These are phyloP conservation scores for Heteromurus nitidus DNA, from an alignment of 2,888 invertebrate genomes.

Conservation along the genomic window DNA sequence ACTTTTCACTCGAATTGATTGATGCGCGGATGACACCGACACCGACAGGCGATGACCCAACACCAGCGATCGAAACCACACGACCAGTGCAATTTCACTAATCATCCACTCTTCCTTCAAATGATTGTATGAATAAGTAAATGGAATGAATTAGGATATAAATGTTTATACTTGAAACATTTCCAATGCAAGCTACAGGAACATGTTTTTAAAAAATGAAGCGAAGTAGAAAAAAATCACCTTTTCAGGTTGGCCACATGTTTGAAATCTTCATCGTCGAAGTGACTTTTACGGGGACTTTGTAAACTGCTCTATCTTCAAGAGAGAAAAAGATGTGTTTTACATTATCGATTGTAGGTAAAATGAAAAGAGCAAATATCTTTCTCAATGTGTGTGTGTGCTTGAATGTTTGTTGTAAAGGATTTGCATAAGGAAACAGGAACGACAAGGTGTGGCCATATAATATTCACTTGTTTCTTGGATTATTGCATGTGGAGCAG, in stretches of 20 bases:
- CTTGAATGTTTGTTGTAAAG: constrained; percentile 19
- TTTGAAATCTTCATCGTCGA: constrained; percentile 4
- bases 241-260: not conserved
- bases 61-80: constrained; percentile 11
- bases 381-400: too few relatives aligned
- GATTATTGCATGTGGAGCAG: constrained; percentile 44
- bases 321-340: constrained; percentile 32
- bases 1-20: constrained; percentile 22
- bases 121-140: too few relatives aligned
- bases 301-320: constrained; percentile 29
- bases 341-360: too few relatives aligned
- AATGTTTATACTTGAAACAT: too few relatives aligned
- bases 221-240: too few relatives aligned
- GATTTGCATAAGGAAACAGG: constrained; percentile 53
- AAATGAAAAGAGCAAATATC: too few relatives aligned
- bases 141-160: too few relatives aligned
- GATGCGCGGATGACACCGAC: constrained; percentile 41
- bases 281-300: constrained; percentile 9
- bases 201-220: too few relatives aligned
- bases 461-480: constrained; percentile 27
- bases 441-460: constrained; percentile 50
- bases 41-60: constrained; percentile 47
- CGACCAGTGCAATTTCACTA: not conserved
- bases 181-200: too few relatives aligned
- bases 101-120: too few relatives aligned